A percentile compares a stretch with the other conserved stretches of the same genome.
These are phyloP conservation scores for Pollenia amentaria DNA, from an alignment of 2,888 invertebrate species.

Conservation along the genomic window DNA sequence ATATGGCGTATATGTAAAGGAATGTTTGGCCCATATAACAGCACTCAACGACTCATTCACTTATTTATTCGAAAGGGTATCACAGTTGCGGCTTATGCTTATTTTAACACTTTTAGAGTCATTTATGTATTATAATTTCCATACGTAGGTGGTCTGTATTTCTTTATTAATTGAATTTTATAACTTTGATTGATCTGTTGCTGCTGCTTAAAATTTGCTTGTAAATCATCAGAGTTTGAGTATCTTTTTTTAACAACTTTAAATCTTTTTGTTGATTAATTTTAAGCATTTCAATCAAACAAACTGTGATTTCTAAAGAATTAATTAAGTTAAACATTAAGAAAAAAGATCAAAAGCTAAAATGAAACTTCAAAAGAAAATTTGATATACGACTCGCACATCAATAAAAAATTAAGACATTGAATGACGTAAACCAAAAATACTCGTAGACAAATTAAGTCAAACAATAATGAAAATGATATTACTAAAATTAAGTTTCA, in stretches of 20 bases:
- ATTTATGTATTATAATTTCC: slow-evolving; percentile 28
- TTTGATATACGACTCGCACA: slow-evolving; percentile 12
- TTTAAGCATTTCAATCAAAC: slow-evolving; percentile 59
- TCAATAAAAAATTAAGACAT: background rate
- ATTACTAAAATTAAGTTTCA: background rate
- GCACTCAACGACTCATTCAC: no score
- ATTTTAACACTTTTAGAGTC: background rate
- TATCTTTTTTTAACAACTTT: slow-evolving; percentile 3
- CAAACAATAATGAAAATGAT: background rate
- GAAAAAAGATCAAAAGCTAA: slow-evolving; percentile 25
- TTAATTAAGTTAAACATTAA: slow-evolving; percentile 59
- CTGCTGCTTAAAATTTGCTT: slow-evolving; percentile 41
- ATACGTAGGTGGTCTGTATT: slow-evolving; percentile 58
- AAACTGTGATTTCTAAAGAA: slow-evolving; percentile 67
- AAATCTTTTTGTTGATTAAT: slow-evolving; percentile 63
- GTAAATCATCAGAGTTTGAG: slow-evolving; percentile 68
- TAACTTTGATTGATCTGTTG: slow-evolving; percentile 72
- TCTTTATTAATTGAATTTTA: slow-evolving; percentile 68
- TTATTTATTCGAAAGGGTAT: background rate
- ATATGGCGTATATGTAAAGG: no score
- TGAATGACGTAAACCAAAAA: slow-evolving; percentile 36
- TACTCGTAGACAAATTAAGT: slow-evolving; percentile 8
- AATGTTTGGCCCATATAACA: no score
- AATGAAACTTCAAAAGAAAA: slow-evolving; percentile 25
- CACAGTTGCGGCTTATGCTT: background rate